Evolutionary conservation across 35 echinoderm and acorn worm species (phyloP), one percentile per base, ranked within the genome.

Genomic region (Lytechinus pictus): DNA sequence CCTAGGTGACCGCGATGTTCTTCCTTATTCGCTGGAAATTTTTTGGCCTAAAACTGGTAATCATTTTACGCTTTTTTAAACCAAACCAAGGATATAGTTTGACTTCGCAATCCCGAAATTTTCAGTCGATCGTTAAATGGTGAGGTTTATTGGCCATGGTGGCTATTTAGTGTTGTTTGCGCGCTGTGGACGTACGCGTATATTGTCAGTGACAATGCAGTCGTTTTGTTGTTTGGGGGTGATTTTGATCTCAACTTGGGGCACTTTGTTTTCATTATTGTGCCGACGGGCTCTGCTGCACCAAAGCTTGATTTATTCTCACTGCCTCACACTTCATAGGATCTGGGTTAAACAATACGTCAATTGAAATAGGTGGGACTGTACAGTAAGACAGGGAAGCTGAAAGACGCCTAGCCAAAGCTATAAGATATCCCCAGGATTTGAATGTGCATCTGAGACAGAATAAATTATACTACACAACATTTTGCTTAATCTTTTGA

Each of bases 11-110:
- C n/a, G 66, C 66, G 66, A 79, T 79, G 19, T 79, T 79, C 66
- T 79, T 79, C 21, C 19, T n/a, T 79, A 79, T 79, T 24, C 66
- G 5, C 66, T 79, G 66, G 6, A 79, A 79, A 79, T 79, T 79
- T 79, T 79, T 24, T 79, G 66, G 66, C 66, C 66, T 79, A 79
- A 79, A 79, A 79, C 66, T 79, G 16, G 66, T 79, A 79, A 79
- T 79, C 66, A 79, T 79, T 79, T 79, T 79, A 79, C 66, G 16
- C 66, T 24, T 79, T 72, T 79, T 79, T 79, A 9, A 6, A 16
- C 66, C 16, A 27, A 79, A n/a, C 66, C 66, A 24, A 16, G 66
- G 66, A 79, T 79, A 24, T 8, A 79, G 66, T 7, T 79, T 79
- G 12, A 79, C 14, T 19, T 79, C 19, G 33, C 33, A 24, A 24